These are phyloP conservation scores for Patella pellucida DNA, from an alignment of 2,888 invertebrate species.

Conservation along the genomic window DNA sequence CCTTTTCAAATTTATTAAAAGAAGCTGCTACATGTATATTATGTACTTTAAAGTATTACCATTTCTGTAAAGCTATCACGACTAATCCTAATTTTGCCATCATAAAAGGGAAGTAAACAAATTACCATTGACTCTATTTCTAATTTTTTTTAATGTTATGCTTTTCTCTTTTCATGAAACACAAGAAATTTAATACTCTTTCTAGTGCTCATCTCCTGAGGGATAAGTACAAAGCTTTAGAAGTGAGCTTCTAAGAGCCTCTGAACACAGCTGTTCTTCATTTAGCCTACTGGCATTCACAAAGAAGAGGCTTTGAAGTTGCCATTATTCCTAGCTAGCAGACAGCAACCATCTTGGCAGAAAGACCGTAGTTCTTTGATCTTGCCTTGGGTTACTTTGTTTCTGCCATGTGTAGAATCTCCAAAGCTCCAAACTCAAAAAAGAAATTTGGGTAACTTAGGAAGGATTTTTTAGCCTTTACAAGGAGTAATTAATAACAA, in stretches of 20 bases:
- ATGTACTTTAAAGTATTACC: too few relatives aligned
- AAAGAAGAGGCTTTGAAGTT: slow-evolving; percentile 1
- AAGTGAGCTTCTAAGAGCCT: background rate
- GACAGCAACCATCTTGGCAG: slow-evolving; percentile 8
- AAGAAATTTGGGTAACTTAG: slow-evolving; percentile 7
- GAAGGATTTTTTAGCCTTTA: background rate
- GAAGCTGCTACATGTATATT: too few relatives aligned
- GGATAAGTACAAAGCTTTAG: slow-evolving; percentile 11
- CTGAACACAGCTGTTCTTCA: slow-evolving; percentile 5
- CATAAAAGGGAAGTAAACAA: too few relatives aligned
- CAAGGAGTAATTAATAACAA: background rate
- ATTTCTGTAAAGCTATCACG: too few relatives aligned
- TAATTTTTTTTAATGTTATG: too few relatives aligned
- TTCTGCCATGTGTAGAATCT: slow-evolving; percentile 10
- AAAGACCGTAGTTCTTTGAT: slow-evolving; percentile 4
- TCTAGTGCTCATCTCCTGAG: slow-evolving; percentile 7
- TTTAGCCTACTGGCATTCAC: slow-evolving; percentile 8
- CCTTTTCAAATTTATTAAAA: too few relatives aligned
- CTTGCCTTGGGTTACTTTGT: slow-evolving; percentile 6
- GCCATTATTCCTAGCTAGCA: slow-evolving; percentile 3
- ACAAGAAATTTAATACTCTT: slow-evolving; percentile 5
- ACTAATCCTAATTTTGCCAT: too few relatives aligned
- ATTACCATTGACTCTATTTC: too few relatives aligned
- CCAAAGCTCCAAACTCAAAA: background rate
- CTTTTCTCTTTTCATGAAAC: too few relatives aligned